Conservation (phyloP, 2,888 invertebrate genomes). For the Orthosia gothica region DNA sequence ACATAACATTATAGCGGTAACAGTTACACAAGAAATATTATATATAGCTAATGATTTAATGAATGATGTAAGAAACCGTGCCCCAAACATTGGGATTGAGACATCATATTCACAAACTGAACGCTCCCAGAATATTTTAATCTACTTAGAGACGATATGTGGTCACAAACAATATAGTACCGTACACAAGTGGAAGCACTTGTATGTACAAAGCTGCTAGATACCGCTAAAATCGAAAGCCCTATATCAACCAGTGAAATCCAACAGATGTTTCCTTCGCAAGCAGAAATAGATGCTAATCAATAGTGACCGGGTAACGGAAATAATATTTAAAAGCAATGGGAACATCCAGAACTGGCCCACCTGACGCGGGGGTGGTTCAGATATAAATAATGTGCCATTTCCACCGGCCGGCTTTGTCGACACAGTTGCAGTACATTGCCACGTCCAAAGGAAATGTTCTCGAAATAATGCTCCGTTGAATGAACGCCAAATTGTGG, state of each 20-base stretch:
- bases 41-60: conserved; percentile 26
- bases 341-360: conserved; percentile 68
- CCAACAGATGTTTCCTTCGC: conserved; percentile 47
- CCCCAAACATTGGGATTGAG: conserved; percentile 38
- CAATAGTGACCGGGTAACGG: conserved; percentile 66
- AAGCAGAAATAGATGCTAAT: conserved; percentile 64
- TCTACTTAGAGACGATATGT: conserved; percentile 43
- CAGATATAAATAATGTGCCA: conserved; percentile 84
- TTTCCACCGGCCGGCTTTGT: conserved; percentile 78
- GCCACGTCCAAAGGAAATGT: conserved; percentile 70
- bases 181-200: not conserved
- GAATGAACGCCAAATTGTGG: conserved; percentile 55
- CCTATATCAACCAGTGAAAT: conserved; percentile 29
- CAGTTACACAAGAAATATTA: conserved; percentile 35
- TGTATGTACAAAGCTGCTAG: conserved; percentile 1
- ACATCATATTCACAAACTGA: conserved; percentile 47
- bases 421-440: conserved; percentile 81
- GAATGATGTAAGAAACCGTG: conserved; percentile 38
- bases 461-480: conserved; percentile 68
- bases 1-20: conserved; percentile 12
- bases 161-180: conserved; percentile 29
- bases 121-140: conserved; percentile 62
- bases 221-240: conserved; percentile 39
- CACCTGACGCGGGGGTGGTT: conserved; percentile 78
- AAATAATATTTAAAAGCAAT: conserved; percentile 68